Base-by-base conservation (phyloP, 1,140 invertebrate genomes). In the Ceratosolen fusciceps region DNA sequence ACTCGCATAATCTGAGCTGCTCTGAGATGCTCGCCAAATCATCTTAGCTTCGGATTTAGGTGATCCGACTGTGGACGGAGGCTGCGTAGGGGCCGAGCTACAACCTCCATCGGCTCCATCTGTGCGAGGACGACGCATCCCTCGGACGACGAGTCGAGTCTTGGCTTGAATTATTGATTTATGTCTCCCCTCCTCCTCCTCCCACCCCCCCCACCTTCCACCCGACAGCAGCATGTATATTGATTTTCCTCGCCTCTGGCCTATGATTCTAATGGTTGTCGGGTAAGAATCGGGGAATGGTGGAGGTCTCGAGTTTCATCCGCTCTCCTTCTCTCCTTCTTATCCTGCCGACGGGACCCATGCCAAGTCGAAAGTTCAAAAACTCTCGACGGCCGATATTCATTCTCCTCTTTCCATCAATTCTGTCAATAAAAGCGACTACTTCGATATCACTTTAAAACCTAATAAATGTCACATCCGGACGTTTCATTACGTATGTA, bases 101-200 rank as follows among this genome's bases (percentile, higher is more conserved):
- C 39, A 7, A 54, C 39, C 0, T 19, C 26, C 26, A n/a, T n/a
- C n/a, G n/a, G n/a, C 21, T 56, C 7, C 8, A 73, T 21, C 26
- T 29, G 24, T 21, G 24, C 26, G 39, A n/a, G 47, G n/a, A n/a
- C n/a, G n/a, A n/a, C n/a, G n/a, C n/a, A n/a, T n/a, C n/a, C n/a
- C n/a, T n/a, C n/a, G n/a, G n/a, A n/a, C n/a, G n/a, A n/a, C n/a
- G n/a, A n/a, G n/a, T n/a, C n/a, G n/a, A n/a, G n/a, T n/a, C n/a
- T n/a, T n/a, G n/a, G n/a, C n/a, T 24, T 74, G 49, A 43, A 75
- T 34, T 73, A 80, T 80, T 77, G 79, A 80, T 77, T 76, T 76
- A 80, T 34, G 39, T 21, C n/a, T n/a, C n/a, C n/a, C n/a, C n/a
- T n/a, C n/a, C n/a, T n/a, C n/a, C n/a, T n/a, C n/a, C n/a, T n/a